phyloP scores from a whole-genome alignment of 2,888 invertebrate genomes.

The Tipula confusa region DNA sequence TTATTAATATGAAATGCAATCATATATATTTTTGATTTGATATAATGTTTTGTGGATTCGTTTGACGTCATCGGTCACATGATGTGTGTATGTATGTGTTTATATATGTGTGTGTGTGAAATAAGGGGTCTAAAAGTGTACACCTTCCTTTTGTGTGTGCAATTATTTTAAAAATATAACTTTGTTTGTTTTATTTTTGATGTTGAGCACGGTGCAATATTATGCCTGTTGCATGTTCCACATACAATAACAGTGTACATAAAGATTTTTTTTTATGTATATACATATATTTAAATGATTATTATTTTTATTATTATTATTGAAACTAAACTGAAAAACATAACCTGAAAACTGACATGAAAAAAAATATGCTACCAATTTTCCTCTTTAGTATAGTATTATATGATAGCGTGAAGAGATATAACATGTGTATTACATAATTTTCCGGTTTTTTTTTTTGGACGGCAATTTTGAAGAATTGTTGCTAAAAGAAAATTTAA shows the following conservation, averaged over 20 bases:
- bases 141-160: not conserved
- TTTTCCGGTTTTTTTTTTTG: not conserved
- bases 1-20: not conserved
- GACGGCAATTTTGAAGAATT: not conserved
- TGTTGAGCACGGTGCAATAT: not conserved
- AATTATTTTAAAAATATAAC: not conserved
- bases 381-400: not conserved
- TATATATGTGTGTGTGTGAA: not conserved
- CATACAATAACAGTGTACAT: not conserved
- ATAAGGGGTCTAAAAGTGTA: not conserved
- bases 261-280: not conserved
- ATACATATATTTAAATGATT: too few species aligned
- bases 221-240: conserved; percentile 27
- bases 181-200: not conserved
- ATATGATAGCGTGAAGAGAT: not conserved
- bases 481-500: not conserved
- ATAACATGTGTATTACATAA: conserved; percentile 21
- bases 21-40: not conserved
- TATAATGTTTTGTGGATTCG: not conserved
- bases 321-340: not conserved
- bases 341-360: not conserved
- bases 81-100: not conserved
- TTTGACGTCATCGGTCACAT: not conserved
- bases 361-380: not conserved
- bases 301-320: not conserved